phyloP scores from a whole-genome alignment of 2,113 vertebrate species.

The Drymodes brunneopygia region DNA sequence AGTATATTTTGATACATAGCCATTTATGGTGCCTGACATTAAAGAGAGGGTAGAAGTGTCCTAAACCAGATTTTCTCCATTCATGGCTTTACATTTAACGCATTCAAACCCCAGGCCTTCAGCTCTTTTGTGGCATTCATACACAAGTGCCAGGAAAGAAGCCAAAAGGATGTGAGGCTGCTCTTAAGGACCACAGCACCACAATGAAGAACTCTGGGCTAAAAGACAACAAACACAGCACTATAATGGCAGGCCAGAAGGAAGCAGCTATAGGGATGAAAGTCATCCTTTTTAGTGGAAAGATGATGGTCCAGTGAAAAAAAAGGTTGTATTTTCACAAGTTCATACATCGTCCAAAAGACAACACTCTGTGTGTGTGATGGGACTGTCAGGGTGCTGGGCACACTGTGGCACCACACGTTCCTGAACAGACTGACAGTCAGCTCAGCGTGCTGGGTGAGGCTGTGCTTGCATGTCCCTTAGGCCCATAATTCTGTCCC shows the following conservation, averaged over 20 bases:
- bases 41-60: background rate
- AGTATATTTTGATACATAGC: background rate
- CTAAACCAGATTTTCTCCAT: background rate
- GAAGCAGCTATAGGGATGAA: background rate
- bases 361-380: fast-evolving
- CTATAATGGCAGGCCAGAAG: background rate
- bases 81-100: background rate
- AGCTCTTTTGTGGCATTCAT: background rate
- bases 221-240: background rate
- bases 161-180: background rate
- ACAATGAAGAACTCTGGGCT: background rate
- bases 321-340: background rate
- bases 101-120: background rate
- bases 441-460: background rate
- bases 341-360: background rate
- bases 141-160: background rate
- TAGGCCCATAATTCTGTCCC: background rate
- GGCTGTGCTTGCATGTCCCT: background rate
- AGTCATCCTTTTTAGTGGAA: background rate
- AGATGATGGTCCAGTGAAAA: background rate
- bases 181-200: background rate
- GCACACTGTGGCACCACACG: fast-evolving
- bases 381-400: fast-evolving
- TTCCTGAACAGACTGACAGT: background rate
- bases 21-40: background rate